These are phyloP conservation scores for Drosophila orosa DNA, from an alignment of 1,140 invertebrate genomes.

Conservation along the genomic window DNA sequence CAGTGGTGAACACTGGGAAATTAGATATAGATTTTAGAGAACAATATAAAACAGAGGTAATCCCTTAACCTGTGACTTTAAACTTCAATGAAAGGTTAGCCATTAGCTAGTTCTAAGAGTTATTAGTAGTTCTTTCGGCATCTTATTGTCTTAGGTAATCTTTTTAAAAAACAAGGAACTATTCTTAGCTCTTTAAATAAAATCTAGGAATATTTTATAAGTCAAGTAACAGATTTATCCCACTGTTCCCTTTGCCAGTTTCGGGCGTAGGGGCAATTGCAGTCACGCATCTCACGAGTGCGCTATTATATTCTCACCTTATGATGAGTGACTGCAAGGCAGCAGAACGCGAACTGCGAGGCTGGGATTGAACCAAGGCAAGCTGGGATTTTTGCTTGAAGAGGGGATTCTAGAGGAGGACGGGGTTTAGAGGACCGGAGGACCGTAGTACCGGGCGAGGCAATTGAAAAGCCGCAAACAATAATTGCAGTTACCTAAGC, in stretches of 20 bases:
- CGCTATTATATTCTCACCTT: slow-evolving; percentile 82
- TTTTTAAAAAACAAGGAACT: background rate
- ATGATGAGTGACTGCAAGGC: slow-evolving; percentile 73
- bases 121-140: accelerated
- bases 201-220: background rate
- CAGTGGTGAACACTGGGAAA: background rate
- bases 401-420: background rate
- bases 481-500: slow-evolving; percentile 78
- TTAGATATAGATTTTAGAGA: background rate
- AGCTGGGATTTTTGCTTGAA: background rate
- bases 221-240: background rate
- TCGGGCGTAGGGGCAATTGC: slow-evolving; percentile 77
- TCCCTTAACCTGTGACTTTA: accelerated
- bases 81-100: background rate
- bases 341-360: slow-evolving; percentile 38
- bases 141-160: too few relatives aligned
- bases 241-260: slow-evolving; percentile 49
- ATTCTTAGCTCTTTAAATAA: background rate
- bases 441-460: slow-evolving; percentile 28
- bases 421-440: background rate
- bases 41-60: too few relatives aligned
- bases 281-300: slow-evolving; percentile 82
- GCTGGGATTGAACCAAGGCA: slow-evolving; percentile 11
- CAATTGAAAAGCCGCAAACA: slow-evolving; percentile 82
- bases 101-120: accelerated